Conservation (phyloP, 2,888 invertebrate genomes). For the Eulithis testata region DNA sequence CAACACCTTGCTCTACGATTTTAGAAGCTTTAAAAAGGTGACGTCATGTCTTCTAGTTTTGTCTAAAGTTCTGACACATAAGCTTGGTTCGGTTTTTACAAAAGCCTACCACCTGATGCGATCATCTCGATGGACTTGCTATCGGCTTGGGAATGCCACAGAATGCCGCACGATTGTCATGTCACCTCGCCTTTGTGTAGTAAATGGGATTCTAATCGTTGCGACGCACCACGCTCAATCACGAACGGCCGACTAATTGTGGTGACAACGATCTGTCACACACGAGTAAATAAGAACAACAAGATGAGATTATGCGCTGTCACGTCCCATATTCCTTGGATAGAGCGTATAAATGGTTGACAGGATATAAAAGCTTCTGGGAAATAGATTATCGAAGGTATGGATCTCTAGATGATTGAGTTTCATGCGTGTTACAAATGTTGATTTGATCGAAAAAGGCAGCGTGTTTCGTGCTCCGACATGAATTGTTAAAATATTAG, state of each 20-base stretch:
- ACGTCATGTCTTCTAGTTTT: too few relatives aligned
- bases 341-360: slow-evolving; percentile 4
- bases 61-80: too few relatives aligned
- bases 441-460: slow-evolving; percentile 23
- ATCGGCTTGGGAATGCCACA: slow-evolving; percentile 38
- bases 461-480: slow-evolving; percentile 15
- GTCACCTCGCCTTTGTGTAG: slow-evolving; percentile 41
- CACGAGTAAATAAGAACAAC: slow-evolving; percentile 25
- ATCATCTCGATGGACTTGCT: slow-evolving; percentile 37
- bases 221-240: slow-evolving; percentile 39
- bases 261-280: slow-evolving; percentile 41
- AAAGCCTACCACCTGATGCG: background rate
- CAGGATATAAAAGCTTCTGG: slow-evolving; percentile 10
- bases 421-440: slow-evolving; percentile 19
- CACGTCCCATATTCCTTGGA: slow-evolving; percentile 21
- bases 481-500: slow-evolving; percentile 35
- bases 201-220: slow-evolving; percentile 50
- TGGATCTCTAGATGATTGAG: slow-evolving; percentile 11
- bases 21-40: too few relatives aligned
- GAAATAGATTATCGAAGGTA: slow-evolving; percentile 5
- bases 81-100: too few relatives aligned
- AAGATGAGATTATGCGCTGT: slow-evolving; percentile 16
- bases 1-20: too few relatives aligned
- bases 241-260: slow-evolving; percentile 40
- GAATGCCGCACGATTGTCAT: slow-evolving; percentile 39